Base-by-base conservation (phyloP, 2,113 vertebrate species). In the Brachypodius melanocephalos region DNA sequence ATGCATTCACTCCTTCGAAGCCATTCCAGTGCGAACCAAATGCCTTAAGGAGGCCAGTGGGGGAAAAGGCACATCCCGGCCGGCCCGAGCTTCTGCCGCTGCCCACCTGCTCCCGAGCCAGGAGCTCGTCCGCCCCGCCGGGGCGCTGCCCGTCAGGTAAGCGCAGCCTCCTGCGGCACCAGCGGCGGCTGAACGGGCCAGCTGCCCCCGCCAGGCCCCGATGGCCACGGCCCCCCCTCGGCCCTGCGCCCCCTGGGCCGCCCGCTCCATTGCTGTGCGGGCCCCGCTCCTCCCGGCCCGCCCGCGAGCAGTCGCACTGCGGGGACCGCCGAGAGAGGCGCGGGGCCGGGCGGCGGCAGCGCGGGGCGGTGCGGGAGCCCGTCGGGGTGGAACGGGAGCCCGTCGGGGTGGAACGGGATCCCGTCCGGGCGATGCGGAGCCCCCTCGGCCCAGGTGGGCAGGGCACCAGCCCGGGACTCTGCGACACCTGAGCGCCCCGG, bases 1-100 rank as follows among this genome's bases (percentile, higher is more conserved):
- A 89, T 25, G 51, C 76, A 75, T 94, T 94, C 84, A 48, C 73
- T 85, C 58, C 55, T 85, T 73, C 88, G 34, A 80, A 94, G 90
- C 69, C 49, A 13, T 89, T 80, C 73, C 93, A 57, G 58, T 3
- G 77, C 85, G 42, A 88, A 89, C 96, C 94, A 93, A 96, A 97
- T 79, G 88, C 73, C 85, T 74, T 54, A 59, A 65, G 66, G 59
- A 66, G 22, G 48, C 43, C 66, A 26, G 2, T 5, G 46, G 5
- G 32, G 57, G n/a, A 2, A 16, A 24, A 42, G 32, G 22, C 75
- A 20, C 75, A 42, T 21, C 67, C 17, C 62, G 40, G 46, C 34
- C 51, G 51, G 48, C 28, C 61, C 7, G 21, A 80, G n/a, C 55
- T 29, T 21, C 81, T 22, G 42, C 58, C 20, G 38, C 72, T 28